Base-by-base conservation (phyloP, 2,113 vertebrate species). In the Progne subis region DNA sequence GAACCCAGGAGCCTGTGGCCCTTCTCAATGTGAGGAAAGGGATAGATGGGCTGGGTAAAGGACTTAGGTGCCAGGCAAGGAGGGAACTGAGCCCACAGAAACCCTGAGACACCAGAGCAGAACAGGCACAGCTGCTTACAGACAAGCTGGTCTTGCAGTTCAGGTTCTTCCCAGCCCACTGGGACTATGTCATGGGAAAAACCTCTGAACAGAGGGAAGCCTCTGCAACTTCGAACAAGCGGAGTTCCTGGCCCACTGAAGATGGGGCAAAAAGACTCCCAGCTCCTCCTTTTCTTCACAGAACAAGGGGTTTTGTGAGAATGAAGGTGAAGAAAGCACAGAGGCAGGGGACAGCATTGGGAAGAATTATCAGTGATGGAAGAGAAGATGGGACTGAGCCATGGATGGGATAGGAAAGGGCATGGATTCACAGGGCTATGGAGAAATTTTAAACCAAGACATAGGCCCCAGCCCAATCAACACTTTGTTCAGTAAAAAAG, bases 401-500 rank as follows among this genome's bases (percentile, higher is more conserved):
- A 23, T 34, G 8, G 34, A 59, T 44, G 21, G 26, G 25, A 68
- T 11, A 67, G 85, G 47, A 78, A 85, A 63, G 34, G 20, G 44
- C 70, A 76, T 1, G 18, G 87, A 92, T 34, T 86, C 41, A 34
- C 26, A 29, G 39, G n/a, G 28, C 64, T 50, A 8, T 0, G 0
- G 60, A 46, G 81, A 47, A 92, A 86, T 76, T 82, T 83, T 80
- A 92, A 96, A 94, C 64, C 28, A 87, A 91, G 94, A 92, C 72
- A 71, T 44, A 76, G 60, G 88, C 86, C 75, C 67, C 90, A 69
- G 93, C 92, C 97, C 93, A 91, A 97, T 87, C 95, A 97, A 98
- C 97, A 98, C 96, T 97, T 97, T 92, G 91, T 90, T 97, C 96
- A 97, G 96, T 97, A 95, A 94, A 96, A 85, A 92, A 96, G 96